Evolutionary conservation across 1,140 invertebrate genomes (phyloP).

Genomic region (Drosophila truncata): DNA sequence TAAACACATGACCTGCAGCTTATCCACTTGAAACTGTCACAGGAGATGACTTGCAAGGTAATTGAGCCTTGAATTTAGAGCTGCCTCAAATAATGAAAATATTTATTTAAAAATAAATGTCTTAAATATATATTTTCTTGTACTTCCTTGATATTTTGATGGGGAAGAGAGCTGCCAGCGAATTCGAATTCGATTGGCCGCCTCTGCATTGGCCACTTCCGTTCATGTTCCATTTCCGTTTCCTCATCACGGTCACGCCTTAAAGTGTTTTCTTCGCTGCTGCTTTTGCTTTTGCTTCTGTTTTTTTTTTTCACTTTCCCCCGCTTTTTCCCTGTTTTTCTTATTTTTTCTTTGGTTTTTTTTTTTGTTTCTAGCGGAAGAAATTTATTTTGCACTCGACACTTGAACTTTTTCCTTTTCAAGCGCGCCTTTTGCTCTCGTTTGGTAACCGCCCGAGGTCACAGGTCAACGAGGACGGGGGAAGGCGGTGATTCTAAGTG

Average conservation of each 20-base stretch:
- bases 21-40: slow-evolving; percentile 12
- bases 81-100: neutral
- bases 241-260: slow-evolving; percentile 57
- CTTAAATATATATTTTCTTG: neutral
- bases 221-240: slow-evolving; percentile 77
- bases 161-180: neutral
- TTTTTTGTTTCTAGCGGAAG: slow-evolving; percentile 27
- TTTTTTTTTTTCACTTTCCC: neutral
- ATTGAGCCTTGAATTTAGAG: neutral
- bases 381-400: slow-evolving; percentile 70
- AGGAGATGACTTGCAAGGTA: neutral
- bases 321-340: neutral
- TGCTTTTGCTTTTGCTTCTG: neutral
- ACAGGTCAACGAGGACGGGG: neutral
- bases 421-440: slow-evolving; percentile 22
- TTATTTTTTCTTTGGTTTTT: neutral
- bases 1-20: neutral
- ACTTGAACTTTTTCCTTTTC: slow-evolving; percentile 58
- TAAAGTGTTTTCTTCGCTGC: slow-evolving; percentile 31
- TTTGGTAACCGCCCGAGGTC: slow-evolving; percentile 9
- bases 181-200: neutral
- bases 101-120: neutral
- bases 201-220: slow-evolving; percentile 21
- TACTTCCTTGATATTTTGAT: neutral
- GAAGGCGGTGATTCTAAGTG: neutral